Evolutionary conservation across 2,888 invertebrate species (phyloP).

Genomic region (Alviniconcha strummeri): DNA sequence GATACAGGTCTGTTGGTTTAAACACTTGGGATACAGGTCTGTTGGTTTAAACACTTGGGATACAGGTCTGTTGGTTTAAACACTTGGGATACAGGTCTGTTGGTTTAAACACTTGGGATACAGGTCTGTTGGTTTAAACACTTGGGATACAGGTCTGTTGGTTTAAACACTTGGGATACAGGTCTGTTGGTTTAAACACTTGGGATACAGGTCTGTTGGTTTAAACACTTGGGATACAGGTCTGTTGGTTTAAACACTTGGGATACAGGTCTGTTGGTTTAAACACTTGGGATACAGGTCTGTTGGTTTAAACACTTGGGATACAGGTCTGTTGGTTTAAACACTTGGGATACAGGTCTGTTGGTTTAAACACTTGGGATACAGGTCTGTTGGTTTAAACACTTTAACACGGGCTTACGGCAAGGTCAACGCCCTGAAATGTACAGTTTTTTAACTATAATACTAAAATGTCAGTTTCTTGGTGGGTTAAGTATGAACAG

Average conservation of each 20-base stretch:
- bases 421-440: no score
- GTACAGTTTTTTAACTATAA: no score
- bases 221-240: conserved; percentile 71
- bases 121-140: conserved; percentile 55
- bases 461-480: no score
- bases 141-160: conserved; percentile 65
- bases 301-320: conserved; percentile 53
- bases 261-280: conserved; percentile 64
- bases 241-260: conserved; percentile 44
- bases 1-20: conserved; percentile 62
- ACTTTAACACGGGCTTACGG: no score
- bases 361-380: conserved; percentile 59
- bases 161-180: conserved; percentile 67
- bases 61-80: conserved; percentile 61
- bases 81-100: conserved; percentile 67
- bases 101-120: conserved; percentile 63
- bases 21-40: conserved; percentile 69
- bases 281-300: conserved; percentile 70
- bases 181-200: conserved; percentile 53
- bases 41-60: conserved; percentile 53
- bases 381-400: conserved; percentile 52
- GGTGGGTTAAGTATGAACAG: no score
- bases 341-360: conserved; percentile 68
- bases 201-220: conserved; percentile 63
- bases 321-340: conserved; percentile 60